Percentiles rank a stretch among this genome's conserved stretches.
phyloP scores from a whole-genome alignment of 1,140 invertebrate species.

The Watersipora subatra region DNA sequence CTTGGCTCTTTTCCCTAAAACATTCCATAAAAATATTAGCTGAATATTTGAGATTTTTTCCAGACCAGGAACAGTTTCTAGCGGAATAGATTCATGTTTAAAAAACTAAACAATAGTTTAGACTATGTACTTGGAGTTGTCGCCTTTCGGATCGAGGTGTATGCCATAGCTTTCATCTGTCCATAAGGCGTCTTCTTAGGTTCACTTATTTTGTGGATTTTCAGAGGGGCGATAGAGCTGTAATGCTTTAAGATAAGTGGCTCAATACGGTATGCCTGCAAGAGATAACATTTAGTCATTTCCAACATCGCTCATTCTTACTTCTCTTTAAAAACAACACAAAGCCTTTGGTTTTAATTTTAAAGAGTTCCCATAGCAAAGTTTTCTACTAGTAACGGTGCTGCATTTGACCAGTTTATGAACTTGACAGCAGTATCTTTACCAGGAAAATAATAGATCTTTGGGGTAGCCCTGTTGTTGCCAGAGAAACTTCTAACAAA shows the following conservation, averaged over 20 bases:
- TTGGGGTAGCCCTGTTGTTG: no score
- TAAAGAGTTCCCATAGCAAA: background rate
- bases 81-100: no score
- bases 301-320: slow-evolving; percentile 7
- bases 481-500: no score
- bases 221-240: slow-evolving; percentile 51
- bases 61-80: no score
- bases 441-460: background rate
- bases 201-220: slow-evolving; percentile 49
- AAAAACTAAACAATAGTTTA: no score
- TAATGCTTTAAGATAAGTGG: slow-evolving; percentile 57
- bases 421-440: background rate
- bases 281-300: slow-evolving; percentile 2
- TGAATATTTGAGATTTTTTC: no score
- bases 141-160: slow-evolving; percentile 19
- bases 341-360: background rate
- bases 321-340: background rate
- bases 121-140: background rate
- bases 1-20: no score
- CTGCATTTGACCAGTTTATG: background rate
- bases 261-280: slow-evolving; percentile 52
- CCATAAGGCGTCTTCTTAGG: slow-evolving; percentile 40
- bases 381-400: background rate
- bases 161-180: slow-evolving; percentile 23
- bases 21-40: no score